Percentiles rank a stretch among this genome's conserved stretches.
Conservation (phyloP, 2,888 invertebrate species). For the Tiliacea citrago region DNA sequence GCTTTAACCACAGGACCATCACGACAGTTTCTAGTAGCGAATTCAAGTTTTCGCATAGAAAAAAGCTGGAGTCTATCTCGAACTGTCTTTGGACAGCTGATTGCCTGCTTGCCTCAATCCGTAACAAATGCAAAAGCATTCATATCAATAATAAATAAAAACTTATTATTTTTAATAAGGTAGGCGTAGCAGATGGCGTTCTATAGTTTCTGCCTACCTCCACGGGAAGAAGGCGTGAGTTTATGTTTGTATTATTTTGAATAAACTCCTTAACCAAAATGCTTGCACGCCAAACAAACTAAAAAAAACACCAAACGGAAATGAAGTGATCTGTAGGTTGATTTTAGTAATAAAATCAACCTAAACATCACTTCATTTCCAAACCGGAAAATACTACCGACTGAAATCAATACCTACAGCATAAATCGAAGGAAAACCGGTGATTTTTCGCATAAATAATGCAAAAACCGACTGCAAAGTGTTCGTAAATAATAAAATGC, state of each 20-base stretch:
- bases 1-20: too few species aligned
- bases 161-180: neutral
- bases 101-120: too few species aligned
- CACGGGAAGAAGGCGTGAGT: too few species aligned
- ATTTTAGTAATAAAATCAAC: slow-evolving; percentile 11
- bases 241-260: neutral
- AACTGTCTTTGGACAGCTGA: too few species aligned
- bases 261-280: neutral
- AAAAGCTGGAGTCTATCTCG: too few species aligned
- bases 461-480: slow-evolving; percentile 50
- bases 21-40: too few species aligned
- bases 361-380: neutral
- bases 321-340: too few species aligned
- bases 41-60: too few species aligned
- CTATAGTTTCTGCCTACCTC: too few species aligned
- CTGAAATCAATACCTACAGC: slow-evolving; percentile 48
- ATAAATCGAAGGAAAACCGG: slow-evolving; percentile 44
- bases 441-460: slow-evolving; percentile 54
- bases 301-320: neutral
- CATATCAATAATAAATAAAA: neutral
- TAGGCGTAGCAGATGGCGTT: too few species aligned
- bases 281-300: neutral
- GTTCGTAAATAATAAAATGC: slow-evolving; percentile 67
- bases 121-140: too few species aligned
- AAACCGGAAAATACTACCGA: slow-evolving; percentile 15